These are phyloP conservation scores for Papilio dardanus DNA, from an alignment of 1,140 invertebrate species.

Conservation along the genomic window DNA sequence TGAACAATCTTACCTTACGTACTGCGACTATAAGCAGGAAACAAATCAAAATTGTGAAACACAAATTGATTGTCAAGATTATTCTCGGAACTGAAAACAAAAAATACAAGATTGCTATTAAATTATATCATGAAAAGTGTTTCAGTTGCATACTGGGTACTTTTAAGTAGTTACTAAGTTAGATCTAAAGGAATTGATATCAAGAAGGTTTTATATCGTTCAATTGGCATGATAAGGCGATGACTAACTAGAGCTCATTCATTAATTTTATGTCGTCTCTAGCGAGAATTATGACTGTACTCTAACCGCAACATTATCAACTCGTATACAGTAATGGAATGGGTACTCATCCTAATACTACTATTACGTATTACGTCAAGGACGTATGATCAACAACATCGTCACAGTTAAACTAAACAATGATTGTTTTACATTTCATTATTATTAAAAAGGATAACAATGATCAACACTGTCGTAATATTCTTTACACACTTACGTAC, in stretches of 20 bases:
- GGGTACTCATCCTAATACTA: constrained; percentile 15
- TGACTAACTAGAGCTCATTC: constrained; percentile 27
- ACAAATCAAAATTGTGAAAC: constrained; percentile 91
- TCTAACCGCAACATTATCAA: constrained; percentile 20
- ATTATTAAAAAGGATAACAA: background rate
- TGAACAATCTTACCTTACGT: constrained; percentile 84
- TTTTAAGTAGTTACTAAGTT: background rate
- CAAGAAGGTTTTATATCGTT: background rate
- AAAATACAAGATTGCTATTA: constrained; percentile 37
- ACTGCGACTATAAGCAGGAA: constrained; percentile 88
- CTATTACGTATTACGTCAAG: constrained; percentile 13
- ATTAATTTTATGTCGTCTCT: constrained; percentile 4
- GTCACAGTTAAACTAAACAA: background rate
- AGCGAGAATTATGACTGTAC: constrained; percentile 22
- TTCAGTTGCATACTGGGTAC: background rate
- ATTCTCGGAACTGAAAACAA: constrained; percentile 86
- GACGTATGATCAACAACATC: background rate
- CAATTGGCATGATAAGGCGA: background rate
- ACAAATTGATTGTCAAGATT: constrained; percentile 90
- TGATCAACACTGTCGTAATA: background rate
- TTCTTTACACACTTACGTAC: background rate
- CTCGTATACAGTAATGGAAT: constrained; percentile 3
- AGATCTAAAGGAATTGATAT: background rate
- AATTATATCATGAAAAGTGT: background rate
- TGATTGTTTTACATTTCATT: background rate